These are phyloP conservation scores for Mesocricetus auratus DNA, from an alignment of 2,113 vertebrate genomes.

Conservation along the genomic window DNA sequence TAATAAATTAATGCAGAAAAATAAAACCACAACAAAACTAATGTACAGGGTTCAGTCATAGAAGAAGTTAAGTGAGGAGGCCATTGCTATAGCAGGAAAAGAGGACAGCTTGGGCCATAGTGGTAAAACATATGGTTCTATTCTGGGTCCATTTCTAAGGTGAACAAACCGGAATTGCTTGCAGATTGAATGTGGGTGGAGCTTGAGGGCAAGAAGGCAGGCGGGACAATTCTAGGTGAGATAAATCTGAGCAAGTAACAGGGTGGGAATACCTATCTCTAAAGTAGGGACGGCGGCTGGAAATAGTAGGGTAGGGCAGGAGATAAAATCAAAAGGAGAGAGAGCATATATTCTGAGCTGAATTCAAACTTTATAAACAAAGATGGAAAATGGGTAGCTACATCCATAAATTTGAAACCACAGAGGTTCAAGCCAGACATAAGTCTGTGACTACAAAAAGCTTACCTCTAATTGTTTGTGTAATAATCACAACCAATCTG, in stretches of 20 bases:
- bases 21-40: not conserved
- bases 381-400: not conserved
- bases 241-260: not conserved
- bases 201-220: not conserved
- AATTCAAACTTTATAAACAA: not conserved
- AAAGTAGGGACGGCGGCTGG: not conserved
- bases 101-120: not conserved
- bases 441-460: not conserved
- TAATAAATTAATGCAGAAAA: not conserved
- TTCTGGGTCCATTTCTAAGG: constrained; percentile 10
- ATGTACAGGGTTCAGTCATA: not conserved
- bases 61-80: not conserved
- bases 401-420: not conserved
- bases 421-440: not conserved
- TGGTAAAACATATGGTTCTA: not conserved
- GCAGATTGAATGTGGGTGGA: not conserved
- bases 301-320: not conserved
- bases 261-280: not conserved
- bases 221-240: not conserved
- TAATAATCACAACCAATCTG: not conserved
- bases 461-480: not conserved
- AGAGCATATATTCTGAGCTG: not conserved
- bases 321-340: not conserved
- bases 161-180: not conserved
- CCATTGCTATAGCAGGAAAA: not conserved